Base-by-base conservation (phyloP, 2,113 vertebrate genomes). In the Neodon shergylaensis region DNA sequence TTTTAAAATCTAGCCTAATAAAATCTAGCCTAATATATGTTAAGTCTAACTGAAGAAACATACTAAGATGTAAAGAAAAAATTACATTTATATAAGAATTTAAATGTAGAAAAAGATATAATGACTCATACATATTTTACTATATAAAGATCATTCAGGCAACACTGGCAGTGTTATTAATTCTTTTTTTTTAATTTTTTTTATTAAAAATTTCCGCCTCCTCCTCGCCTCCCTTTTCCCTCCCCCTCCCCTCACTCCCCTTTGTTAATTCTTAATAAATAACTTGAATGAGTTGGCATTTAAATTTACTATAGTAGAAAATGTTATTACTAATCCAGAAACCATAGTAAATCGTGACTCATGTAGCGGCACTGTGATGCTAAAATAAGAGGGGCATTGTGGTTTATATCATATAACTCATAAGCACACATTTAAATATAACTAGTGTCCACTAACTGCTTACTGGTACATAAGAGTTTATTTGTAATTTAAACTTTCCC, bases 41-140 rank as follows among this genome's bases (percentile, higher is more conserved):
- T 58, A 87, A 87, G 58, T 92, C 7, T 28, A 26, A 54, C 49
- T 88, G 42, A 92, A 39, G 12, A 89, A 83, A 94, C 63, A 74
- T 77, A 19, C 72, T 84, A 73, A 91, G 47, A 61, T 66, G 26
- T 77, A 74, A 76, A 44, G 36, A 82, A 92, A 95, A 85, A 79
- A 17, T 39, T 8, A 44, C 19, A 70, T 52, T 77, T 76, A 33
- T 77, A 63, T 87, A 68, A 86, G 4, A 95, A 85, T 44, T 52
- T 83, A 52, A 17, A 12, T 58, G 33, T 22, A 73, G 3, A 92
- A 65, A 82, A 72, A 52, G 19, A 42, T 68, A 7, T 82, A 90
- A 74, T 16, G 19, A 84, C 88, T 88, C 4, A 84, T 61, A 88
- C 52, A 74, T 16, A 83, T 61, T 82, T 81, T 44, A 86, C 79